A percentile compares a stretch with the other conserved stretches of the same genome.
These are phyloP conservation scores for Lordiphosa mommai DNA, from an alignment of 1,140 invertebrate genomes.

Conservation along the genomic window DNA sequence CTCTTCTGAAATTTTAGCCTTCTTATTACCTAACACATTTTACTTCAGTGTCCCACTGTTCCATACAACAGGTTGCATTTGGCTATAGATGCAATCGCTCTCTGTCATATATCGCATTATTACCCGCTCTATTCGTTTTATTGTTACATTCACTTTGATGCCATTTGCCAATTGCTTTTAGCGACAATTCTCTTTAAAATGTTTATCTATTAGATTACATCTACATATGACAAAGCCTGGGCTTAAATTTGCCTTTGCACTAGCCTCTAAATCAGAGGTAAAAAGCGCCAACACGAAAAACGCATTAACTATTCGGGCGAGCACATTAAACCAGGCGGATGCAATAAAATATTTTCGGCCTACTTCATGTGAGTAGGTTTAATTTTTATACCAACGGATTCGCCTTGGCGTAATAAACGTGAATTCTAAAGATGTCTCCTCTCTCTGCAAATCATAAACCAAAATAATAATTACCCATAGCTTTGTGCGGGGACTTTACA, in stretches of 20 bases:
- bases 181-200: background rate
- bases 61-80: conserved; percentile 5
- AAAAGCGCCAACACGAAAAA: conserved; percentile 49
- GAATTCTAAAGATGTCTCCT: conserved; percentile 69
- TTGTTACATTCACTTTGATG: conserved; percentile 24
- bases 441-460: conserved; percentile 66
- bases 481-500: conserved; percentile 47
- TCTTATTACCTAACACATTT: no score
- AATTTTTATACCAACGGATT: conserved; percentile 54
- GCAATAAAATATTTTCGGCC: conserved; percentile 52
- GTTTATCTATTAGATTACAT: conserved; percentile 17
- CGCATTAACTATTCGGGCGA: conserved; percentile 71
- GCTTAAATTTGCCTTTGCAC: conserved; percentile 7
- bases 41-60: background rate
- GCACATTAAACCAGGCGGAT: conserved; percentile 1
- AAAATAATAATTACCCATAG: conserved; percentile 74
- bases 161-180: background rate
- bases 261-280: conserved; percentile 22
- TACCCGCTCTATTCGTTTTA: conserved; percentile 27
- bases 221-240: no score
- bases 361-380: conserved; percentile 25
- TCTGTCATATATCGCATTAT: background rate
- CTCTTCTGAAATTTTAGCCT: no score
- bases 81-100: no score
- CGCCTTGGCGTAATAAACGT: conserved; percentile 67